Base-by-base conservation (phyloP, 1,140 invertebrate genomes). In the Andrena cerasifolii region DNA sequence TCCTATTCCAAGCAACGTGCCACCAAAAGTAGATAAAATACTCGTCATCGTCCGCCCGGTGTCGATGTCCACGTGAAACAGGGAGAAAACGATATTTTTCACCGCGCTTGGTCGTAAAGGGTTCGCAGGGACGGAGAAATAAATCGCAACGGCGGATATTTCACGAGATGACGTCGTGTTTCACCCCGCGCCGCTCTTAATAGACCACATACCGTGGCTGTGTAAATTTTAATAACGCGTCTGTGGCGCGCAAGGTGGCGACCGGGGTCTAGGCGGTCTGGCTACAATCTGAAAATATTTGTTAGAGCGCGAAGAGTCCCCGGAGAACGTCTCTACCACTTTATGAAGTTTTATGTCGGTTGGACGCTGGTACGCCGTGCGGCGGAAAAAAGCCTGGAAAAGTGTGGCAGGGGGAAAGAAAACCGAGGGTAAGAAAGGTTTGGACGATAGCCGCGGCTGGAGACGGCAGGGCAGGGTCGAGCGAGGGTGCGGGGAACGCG, bases 291-390 rank as follows among this genome's bases (percentile, higher is more conserved):
- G 68, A 86, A 86, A 83, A 86, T 85, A 85, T 86, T 86, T 85
- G 77, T 86, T 79, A 54, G 40, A 72, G 21, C 62, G 59, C 54
- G 66, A 83, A 72, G 59, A 83, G 78, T 75, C 74, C 80, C 80
- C 33, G n/a, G 73, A 54, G 80, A 62, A 53, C 59, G 63, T 67
- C 80, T 67, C 80, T 74, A 63, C 54, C 68, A 65, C 84, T 86
- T 85, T 86, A 86, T 85, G 80, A 86, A 85, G 84, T 83, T 86
- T 86, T 85, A 86, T 83, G 84, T 76, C 53, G 59, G 56, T 62
- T 56, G 82, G 63, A 74, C 66, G 56, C 51, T 61, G 54, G 78
- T 65, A 71, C 61, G 62, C 58, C 45, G 1, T 16, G 31, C 12
- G 21, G 56, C 28, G 61, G 51, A 72, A 68, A 63, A 59, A 70